Evolutionary conservation across 2,113 vertebrate genomes (phyloP).

Genomic region (Cettia cetti): DNA sequence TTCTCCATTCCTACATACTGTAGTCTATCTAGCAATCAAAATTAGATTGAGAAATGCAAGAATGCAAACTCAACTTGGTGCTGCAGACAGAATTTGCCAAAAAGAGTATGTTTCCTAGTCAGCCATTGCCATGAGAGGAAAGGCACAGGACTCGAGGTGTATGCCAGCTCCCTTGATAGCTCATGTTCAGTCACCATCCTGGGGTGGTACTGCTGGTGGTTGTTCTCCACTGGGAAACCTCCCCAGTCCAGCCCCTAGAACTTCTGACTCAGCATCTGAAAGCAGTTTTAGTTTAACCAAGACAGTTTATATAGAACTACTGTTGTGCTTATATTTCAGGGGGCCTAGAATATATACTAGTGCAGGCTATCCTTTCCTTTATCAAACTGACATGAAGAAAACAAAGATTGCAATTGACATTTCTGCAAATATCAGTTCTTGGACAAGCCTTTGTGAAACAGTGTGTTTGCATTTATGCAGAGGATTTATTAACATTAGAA

Average conservation of each 20-base stretch:
- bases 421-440: background rate
- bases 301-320: background rate
- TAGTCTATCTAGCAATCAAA: background rate
- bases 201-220: background rate
- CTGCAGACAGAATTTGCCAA: background rate
- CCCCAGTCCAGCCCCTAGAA: background rate
- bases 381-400: background rate
- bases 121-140: background rate
- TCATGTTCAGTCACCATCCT: background rate
- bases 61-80: background rate
- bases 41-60: background rate
- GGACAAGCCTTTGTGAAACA: background rate
- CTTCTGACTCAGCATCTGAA: background rate
- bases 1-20: background rate
- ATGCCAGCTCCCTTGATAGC: background rate
- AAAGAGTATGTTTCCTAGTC: background rate
- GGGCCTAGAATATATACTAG: background rate
- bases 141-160: background rate
- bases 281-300: background rate
- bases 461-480: background rate
- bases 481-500: background rate
- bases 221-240: background rate
- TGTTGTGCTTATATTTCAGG: background rate
- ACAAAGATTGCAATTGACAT: background rate
- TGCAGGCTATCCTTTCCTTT: background rate